Percentiles rank a stretch among this genome's conserved stretches.
Evolutionary conservation across 1,140 invertebrate species (phyloP).

Genomic region (Drosophila kikkawai): DNA sequence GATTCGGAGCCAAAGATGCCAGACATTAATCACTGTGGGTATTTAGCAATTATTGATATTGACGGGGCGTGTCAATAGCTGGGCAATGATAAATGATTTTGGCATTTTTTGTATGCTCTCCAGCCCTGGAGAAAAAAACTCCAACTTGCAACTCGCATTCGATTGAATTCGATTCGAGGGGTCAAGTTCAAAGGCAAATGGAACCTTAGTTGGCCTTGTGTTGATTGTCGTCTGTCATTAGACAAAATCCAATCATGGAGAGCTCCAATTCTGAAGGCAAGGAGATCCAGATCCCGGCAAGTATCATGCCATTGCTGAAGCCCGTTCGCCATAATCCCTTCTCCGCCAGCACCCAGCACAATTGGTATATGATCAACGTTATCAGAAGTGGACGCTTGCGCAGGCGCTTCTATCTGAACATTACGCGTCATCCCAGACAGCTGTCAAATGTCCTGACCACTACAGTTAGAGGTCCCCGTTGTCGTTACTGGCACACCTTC

Average conservation of each 20-base stretch:
- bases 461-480: background rate
- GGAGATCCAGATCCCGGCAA: background rate
- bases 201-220: constrained; percentile 11
- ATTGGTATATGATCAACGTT: constrained; percentile 8
- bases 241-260: background rate
- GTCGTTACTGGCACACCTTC: constrained; percentile 4
- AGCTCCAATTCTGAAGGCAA: background rate
- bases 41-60: constrained; percentile 77
- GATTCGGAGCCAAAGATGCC: constrained; percentile 50
- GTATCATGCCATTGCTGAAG: constrained; percentile 2
- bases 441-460: background rate
- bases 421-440: background rate
- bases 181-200: constrained; percentile 50
- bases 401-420: constrained; percentile 1
- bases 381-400: accelerated
- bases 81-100: constrained; percentile 68
- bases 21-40: constrained; percentile 71
- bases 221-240: background rate
- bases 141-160: constrained; percentile 13
- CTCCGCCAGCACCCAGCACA: background rate
- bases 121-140: constrained; percentile 17
- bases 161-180: constrained; percentile 13
- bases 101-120: background rate
- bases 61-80: constrained; percentile 66
- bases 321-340: background rate